Base-by-base conservation (phyloP, 1,140 invertebrate species). In the Drosophila jambulina region DNA sequence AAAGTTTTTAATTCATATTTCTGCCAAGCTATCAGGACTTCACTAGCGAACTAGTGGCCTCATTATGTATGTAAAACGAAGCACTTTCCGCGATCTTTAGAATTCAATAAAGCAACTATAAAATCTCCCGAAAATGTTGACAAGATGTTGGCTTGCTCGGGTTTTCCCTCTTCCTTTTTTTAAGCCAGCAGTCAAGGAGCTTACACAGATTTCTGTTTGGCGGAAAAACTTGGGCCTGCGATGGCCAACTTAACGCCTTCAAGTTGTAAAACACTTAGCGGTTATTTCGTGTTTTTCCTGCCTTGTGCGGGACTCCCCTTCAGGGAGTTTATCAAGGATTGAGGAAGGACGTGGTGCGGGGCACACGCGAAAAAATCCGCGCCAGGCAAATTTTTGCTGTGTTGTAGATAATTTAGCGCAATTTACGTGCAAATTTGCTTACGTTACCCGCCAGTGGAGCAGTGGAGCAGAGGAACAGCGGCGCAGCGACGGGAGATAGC, bases 211-310 rank as follows among this genome's bases (percentile, higher is more conserved):
- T 84, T 78, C 40, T 54, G 63, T 64, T 46, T 64, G 57, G 49
- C 61, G 38, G 53, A 62, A 54, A 61, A 58, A 74, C 56, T 61
- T 36, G 40, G 64, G 45, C 51, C 63, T 34, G 51, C 58, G 67
- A 79, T 77, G 78, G 63, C 61, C 75, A 86, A 86, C 76, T 88
- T 90, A 90, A 90, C 82, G 81, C 85, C 70, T 84, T 69, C 78
- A 71, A 85, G 74, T 90, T 88, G 84, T 90, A 88, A 88, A 88
- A 88, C 85, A 90, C 85, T 88, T 88, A 90, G 81, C 84, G 85
- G 80, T 84, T 83, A 80, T 90, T 90, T 84, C 78, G 71, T 82
- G 78, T 84, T 80, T 69, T 65, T 78, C 56, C 40, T 56, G 58
- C 45, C 69, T 68, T 59, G 29, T 32, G 27, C 21, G 43, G 48